Conservation (phyloP, 2,797 vertebrate species). For the Coregonus suidteri region DNA sequence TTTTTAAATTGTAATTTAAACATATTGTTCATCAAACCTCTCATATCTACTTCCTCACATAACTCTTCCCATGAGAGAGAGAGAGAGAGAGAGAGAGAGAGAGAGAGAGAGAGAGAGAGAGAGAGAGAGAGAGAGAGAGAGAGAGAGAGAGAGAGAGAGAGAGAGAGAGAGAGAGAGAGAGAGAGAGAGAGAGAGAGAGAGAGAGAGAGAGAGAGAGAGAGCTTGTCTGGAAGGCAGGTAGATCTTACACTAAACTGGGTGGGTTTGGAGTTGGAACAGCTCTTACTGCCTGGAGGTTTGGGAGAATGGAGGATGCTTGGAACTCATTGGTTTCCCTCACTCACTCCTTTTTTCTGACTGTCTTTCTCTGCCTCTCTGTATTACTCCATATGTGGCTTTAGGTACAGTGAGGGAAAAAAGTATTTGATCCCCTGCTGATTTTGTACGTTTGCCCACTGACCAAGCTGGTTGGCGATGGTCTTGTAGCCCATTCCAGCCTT, state of each 20-base stretch:
- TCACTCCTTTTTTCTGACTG: constrained; percentile 14
- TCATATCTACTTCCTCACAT: background rate
- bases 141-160: constrained; percentile 19
- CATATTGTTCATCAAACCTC: background rate
- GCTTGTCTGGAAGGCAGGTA: constrained; percentile 64
- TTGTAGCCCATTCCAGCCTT: too few relatives aligned
- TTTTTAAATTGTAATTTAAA: background rate
- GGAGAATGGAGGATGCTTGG: constrained; percentile 57
- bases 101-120: constrained; percentile 12
- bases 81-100: constrained; percentile 18
- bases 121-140: constrained; percentile 22
- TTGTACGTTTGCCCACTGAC: too few relatives aligned
- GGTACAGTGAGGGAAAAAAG: background rate
- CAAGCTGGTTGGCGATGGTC: too few relatives aligned
- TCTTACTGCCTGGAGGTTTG: constrained; percentile 65
- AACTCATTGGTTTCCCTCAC: constrained; percentile 38
- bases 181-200: background rate
- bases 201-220: constrained; percentile 30
- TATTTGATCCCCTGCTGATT: too few relatives aligned
- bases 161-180: constrained; percentile 35
- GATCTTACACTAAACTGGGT: constrained; percentile 49
- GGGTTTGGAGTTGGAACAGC: constrained; percentile 51
- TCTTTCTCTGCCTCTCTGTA: constrained; percentile 19
- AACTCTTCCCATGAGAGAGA: constrained; percentile 8
- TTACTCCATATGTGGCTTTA: constrained; percentile 25